phyloP scores from a whole-genome alignment of 2,797 vertebrate genomes.

The Thaleichthys pacificus region DNA sequence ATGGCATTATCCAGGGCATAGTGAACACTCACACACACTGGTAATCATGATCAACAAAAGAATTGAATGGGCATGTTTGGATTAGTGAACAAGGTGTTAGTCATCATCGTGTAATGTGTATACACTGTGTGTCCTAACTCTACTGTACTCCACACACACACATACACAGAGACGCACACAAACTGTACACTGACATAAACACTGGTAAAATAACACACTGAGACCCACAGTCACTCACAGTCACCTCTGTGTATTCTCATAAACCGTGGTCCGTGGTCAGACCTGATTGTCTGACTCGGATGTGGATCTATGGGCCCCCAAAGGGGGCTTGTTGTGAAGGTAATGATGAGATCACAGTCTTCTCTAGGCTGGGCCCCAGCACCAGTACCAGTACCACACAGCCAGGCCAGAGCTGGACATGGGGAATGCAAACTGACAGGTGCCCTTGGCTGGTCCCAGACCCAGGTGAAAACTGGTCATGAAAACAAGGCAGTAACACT shows the following conservation, averaged over 20 bases:
- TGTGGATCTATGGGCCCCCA: conserved; percentile 15
- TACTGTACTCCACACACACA: too few species aligned
- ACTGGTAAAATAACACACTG: too few species aligned
- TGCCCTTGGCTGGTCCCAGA: conserved; percentile 1
- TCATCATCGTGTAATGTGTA: too few species aligned
- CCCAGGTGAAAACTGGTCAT: background rate
- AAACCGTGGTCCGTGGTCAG: background rate
- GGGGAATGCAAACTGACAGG: background rate
- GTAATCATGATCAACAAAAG: conserved; percentile 4
- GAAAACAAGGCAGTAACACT: background rate
- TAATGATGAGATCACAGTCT: conserved; percentile 36
- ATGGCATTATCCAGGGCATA: background rate
- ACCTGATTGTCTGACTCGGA: conserved; percentile 3
- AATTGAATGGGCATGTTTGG: background rate
- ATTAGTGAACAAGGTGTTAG: conserved; percentile 1
- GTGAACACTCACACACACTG: background rate
- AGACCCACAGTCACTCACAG: too few species aligned
- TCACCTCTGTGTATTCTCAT: background rate
- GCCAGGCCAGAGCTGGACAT: conserved; percentile 15
- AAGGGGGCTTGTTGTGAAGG: conserved; percentile 11
- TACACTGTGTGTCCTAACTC: too few species aligned
- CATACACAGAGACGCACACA: too few species aligned
- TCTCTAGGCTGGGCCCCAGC: background rate
- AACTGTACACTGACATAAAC: too few species aligned
- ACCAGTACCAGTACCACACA: background rate